These are phyloP conservation scores for Lithophane semibrunnea DNA, from an alignment of 2,888 invertebrate species.

Conservation along the genomic window DNA sequence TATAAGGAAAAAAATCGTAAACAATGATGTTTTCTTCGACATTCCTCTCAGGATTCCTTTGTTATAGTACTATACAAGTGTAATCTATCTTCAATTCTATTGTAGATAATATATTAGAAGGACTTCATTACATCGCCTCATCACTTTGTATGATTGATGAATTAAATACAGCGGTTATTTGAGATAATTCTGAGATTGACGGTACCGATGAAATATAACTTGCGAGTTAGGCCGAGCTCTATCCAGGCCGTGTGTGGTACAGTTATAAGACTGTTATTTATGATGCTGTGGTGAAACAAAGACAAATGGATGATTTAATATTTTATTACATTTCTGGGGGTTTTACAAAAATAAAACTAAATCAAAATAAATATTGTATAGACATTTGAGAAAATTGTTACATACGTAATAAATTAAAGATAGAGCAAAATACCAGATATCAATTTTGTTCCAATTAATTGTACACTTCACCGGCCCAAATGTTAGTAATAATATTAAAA, in stretches of 20 bases:
- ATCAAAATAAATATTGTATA: neutral
- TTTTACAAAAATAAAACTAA: neutral
- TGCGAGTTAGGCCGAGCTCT: neutral
- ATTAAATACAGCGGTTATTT: constrained; percentile 38
- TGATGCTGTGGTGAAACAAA: constrained; percentile 20
- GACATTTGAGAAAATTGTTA: neutral
- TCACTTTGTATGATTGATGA: constrained; percentile 51
- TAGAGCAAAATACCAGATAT: neutral
- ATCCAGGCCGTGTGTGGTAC: constrained; percentile 1
- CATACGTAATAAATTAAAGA: neutral
- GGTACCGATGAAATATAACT: constrained; percentile 39
- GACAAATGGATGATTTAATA: neutral
- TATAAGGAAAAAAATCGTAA: constrained; percentile 17
- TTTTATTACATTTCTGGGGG: neutral
- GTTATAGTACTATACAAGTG: constrained; percentile 20
- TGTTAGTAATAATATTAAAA: neutral
- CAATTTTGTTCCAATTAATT: constrained; percentile 1
- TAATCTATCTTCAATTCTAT: constrained; percentile 44
- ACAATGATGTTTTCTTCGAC: constrained; percentile 47
- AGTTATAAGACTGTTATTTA: constrained; percentile 34
- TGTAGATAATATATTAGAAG: constrained; percentile 9
- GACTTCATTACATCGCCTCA: constrained; percentile 40
- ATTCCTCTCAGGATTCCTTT: constrained; percentile 23
- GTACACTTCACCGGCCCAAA: neutral
- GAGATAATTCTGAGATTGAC: constrained; percentile 26